Evolutionary conservation across 2,888 invertebrate genomes (phyloP).

Genomic region (Machimus atricapillus): DNA sequence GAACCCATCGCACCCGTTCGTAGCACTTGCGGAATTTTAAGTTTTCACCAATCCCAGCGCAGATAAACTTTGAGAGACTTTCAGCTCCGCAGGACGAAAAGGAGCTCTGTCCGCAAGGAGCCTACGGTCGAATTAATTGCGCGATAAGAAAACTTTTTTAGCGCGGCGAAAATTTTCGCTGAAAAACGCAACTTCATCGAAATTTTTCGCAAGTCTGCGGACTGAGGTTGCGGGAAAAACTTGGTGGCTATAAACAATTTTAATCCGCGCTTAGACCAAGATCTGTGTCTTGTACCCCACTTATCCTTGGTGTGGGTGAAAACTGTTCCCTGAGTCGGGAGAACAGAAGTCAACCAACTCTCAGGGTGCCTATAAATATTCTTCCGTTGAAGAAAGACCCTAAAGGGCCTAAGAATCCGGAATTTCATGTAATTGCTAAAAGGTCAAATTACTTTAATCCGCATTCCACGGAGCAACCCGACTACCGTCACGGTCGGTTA

Average conservation of each 20-base stretch:
- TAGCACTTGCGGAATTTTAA: neutral
- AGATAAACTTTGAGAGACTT: neutral
- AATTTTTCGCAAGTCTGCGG: neutral
- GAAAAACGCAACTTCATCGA: neutral
- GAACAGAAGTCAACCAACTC: neutral
- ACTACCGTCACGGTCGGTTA: neutral
- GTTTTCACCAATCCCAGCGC: neutral
- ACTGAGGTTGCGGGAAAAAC: neutral
- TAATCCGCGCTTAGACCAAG: neutral
- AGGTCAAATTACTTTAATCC: slow-evolving; percentile 17
- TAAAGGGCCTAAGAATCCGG: neutral
- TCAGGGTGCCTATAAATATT: slow-evolving; percentile 14
- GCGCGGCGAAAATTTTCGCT: neutral
- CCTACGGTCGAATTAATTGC: neutral
- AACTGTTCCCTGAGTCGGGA: neutral
- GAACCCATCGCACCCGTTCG: neutral
- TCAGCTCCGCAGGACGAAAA: neutral
- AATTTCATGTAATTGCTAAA: neutral
- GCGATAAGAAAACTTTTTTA: neutral
- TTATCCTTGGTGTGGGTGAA: neutral
- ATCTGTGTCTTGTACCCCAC: neutral
- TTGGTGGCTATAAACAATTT: neutral
- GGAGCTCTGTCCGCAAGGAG: neutral
- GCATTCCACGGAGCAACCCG: neutral
- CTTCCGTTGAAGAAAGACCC: neutral